A percentile compares a stretch with the other conserved stretches of the same genome.
phyloP scores from a whole-genome alignment of 1,140 invertebrate species.

The Drosophila nigromelanica region DNA sequence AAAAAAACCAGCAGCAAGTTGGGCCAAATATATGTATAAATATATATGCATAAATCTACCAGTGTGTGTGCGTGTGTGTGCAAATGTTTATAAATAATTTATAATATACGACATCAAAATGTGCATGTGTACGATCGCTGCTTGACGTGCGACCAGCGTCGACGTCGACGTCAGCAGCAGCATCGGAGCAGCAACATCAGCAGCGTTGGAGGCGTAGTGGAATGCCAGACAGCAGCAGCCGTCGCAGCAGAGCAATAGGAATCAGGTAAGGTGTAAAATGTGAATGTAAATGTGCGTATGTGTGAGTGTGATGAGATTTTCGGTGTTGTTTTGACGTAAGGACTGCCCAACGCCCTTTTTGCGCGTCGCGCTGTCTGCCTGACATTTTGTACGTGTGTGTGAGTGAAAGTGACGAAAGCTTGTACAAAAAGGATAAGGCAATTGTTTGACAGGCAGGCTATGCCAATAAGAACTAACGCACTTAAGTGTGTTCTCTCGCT shows the following conservation, averaged over 20 bases:
- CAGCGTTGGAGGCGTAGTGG: constrained; percentile 58
- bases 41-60: constrained; percentile 20
- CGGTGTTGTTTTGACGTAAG: constrained; percentile 36
- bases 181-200: constrained; percentile 50
- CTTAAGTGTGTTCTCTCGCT: constrained; percentile 11
- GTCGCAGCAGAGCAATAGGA: constrained; percentile 51
- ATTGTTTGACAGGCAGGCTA: constrained; percentile 13
- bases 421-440: constrained; percentile 64
- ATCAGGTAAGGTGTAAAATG: constrained; percentile 57
- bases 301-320: constrained; percentile 13
- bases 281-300: constrained; percentile 2
- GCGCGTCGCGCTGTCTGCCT: constrained; percentile 74
- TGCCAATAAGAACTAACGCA: constrained; percentile 33
- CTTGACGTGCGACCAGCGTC: constrained; percentile 46
- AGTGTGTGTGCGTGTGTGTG: constrained; percentile 48
- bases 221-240: constrained; percentile 49
- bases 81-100: constrained; percentile 64
- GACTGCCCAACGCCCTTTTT: constrained; percentile 76
- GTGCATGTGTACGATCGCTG: constrained; percentile 68
- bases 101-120: constrained; percentile 67
- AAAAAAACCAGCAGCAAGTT: constrained; percentile 73
- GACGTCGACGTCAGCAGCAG: constrained; percentile 39
- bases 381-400: constrained; percentile 21
- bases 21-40: constrained; percentile 32
- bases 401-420: constrained; percentile 70